Conservation (phyloP, 2,888 invertebrate genomes). For the Cantharis lateralis region DNA sequence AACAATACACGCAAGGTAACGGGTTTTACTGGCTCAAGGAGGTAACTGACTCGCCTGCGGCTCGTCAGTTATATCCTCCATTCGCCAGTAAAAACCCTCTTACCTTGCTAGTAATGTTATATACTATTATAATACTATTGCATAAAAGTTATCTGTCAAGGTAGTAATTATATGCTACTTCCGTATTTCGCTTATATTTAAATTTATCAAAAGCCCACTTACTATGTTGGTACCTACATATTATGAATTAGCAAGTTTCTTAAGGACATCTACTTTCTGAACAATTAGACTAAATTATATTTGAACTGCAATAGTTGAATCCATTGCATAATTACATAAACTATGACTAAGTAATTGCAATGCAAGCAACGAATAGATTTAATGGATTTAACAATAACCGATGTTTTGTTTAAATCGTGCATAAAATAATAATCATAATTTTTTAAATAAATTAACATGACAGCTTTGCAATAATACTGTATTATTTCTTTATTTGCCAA, state of each 20-base stretch:
- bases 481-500: neutral
- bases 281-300: neutral
- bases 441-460: neutral
- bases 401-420: neutral
- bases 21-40: no score
- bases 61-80: no score
- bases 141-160: neutral
- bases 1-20: no score
- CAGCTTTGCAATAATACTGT: neutral
- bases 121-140: no score
- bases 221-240: neutral
- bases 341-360: neutral
- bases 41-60: no score
- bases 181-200: neutral
- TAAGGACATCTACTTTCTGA: slow-evolving; percentile 1
- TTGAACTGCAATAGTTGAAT: neutral
- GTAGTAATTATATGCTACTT: neutral
- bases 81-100: no score
- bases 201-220: neutral
- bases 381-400: neutral
- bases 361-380: neutral
- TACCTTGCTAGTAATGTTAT: no score
- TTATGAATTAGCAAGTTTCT: neutral
- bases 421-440: neutral
- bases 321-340: neutral